Conservation (phyloP, 2,888 invertebrate genomes). For the Phyllotreta striolata region DNA sequence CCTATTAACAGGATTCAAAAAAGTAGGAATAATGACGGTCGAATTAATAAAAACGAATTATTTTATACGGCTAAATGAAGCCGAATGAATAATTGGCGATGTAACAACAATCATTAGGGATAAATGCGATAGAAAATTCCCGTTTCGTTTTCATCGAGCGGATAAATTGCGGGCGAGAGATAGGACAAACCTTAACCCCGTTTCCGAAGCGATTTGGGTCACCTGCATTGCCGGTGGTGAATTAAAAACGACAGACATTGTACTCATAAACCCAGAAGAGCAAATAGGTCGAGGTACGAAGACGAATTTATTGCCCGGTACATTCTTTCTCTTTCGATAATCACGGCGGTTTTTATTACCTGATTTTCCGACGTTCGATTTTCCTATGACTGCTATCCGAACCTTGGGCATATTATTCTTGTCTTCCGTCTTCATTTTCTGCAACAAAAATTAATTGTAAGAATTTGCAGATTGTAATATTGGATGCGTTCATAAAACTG, state of each 20-base stretch:
- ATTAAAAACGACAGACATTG: conserved; percentile 11
- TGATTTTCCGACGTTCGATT: conserved; percentile 81
- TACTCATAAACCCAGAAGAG: neutral
- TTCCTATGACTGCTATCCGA: conserved; percentile 78
- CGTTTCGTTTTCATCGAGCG: too few species aligned
- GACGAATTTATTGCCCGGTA: neutral
- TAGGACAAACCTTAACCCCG: conserved; percentile 5
- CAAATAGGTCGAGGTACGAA: conserved; percentile 5
- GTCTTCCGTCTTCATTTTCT: conserved; percentile 69
- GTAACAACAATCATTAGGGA: too few species aligned
- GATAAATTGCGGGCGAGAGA: neutral
- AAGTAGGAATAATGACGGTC: too few species aligned
- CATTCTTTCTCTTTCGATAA: neutral
- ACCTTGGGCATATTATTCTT: conserved; percentile 73
- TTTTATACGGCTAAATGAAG: too few species aligned
- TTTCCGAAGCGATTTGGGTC: conserved; percentile 4
- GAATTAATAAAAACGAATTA: too few species aligned
- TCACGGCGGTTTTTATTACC: conserved; percentile 60
- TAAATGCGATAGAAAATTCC: too few species aligned
- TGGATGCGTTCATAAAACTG: neutral
- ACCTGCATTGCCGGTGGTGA: conserved; percentile 6
- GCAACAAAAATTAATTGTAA: conserved; percentile 34
- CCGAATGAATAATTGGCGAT: too few species aligned
- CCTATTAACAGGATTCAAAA: too few species aligned
- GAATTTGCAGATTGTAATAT: neutral